Conservation (phyloP, 1,140 invertebrate species). For the Pinna nobilis region DNA sequence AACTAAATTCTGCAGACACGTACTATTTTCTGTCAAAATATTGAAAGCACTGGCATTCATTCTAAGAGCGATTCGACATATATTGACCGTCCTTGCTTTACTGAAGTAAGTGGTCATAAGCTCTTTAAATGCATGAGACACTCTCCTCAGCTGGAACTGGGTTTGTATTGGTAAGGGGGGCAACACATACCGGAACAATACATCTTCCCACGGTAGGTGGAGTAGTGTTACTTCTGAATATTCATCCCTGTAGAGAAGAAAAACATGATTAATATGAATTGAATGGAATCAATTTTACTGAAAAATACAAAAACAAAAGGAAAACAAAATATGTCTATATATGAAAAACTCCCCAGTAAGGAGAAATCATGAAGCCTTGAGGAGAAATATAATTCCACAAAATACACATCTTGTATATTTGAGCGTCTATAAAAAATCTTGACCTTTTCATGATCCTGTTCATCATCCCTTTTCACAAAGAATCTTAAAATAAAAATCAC, state of each 20-base stretch:
- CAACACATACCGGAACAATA: constrained; percentile 58
- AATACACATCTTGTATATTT: too few species aligned
- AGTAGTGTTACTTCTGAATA: constrained; percentile 34
- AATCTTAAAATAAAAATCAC: too few species aligned
- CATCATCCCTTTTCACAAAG: too few species aligned
- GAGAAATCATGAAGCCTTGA: too few species aligned
- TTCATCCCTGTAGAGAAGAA: not conserved
- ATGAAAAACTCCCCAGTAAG: too few species aligned
- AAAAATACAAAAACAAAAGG: too few species aligned
- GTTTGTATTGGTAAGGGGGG: constrained; percentile 49
- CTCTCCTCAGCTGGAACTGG: constrained; percentile 56
- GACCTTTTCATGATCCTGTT: too few species aligned
- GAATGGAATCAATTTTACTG: too few species aligned
- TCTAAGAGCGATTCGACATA: constrained; percentile 41
- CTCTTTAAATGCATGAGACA: constrained; percentile 43
- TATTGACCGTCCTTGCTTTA: constrained; percentile 49
- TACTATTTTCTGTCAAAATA: constrained; percentile 56
- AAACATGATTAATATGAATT: not conserved
- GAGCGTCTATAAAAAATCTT: too few species aligned
- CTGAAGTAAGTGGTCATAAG: constrained; percentile 58
- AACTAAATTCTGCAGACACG: constrained; percentile 51
- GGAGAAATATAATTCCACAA: too few species aligned
- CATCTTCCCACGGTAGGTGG: constrained; percentile 68
- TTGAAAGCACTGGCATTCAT: constrained; percentile 55
- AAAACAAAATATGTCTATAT: too few species aligned